Evolutionary conservation across 2,888 invertebrate genomes (phyloP), one percentile per base, ranked within the genome.

Genomic region (Disparrhopalites patrizii): DNA sequence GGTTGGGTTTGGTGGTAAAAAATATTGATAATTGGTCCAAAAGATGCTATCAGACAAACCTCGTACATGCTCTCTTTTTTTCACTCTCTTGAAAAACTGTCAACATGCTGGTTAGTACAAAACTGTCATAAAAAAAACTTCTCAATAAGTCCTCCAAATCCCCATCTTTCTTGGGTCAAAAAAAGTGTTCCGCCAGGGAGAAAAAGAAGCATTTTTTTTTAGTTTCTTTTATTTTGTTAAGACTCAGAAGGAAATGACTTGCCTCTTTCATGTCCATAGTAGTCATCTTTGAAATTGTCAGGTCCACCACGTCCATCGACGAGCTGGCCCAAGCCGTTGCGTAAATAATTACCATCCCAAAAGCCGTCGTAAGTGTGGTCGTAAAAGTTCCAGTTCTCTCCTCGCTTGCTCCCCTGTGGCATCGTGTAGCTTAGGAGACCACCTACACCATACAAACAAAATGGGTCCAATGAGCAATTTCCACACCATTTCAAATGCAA

Each of bases 311-410:
- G 84, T 15, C 92, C 92, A 78, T 93, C 92, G 13, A 89, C 88
- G 72, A 95, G 82, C 78, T 91, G 90, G 1, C 94, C 94, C 33
- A 94, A 81, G 0, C 93, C 93, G 15, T 87, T 86, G 43, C 85
- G 83, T 31, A 93, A 82, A 76, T 86, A 86, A 66, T 86, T 86
- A 2, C 86, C 87, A 76, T 86, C 86, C 87, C 89, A 89, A 76
- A 87, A 84, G 0, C 92, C 92, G 79, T 94, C 94, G 81, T 93
- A 94, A 25, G 87, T 86, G 70, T 86, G 85, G 80, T 94, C 94
- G 71, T 87, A 87, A 73, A 94, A 86, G 78, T 91, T 90, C 80
- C 91, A 85, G 56, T 86, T 88, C 73, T 86, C 85, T 72, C 89
- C 89, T 30, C 89, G 83, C 77, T 87, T 86, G 81, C 91, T 89